Evolutionary conservation across 2,113 vertebrate genomes (phyloP).

Genomic region (Redunca redunca): DNA sequence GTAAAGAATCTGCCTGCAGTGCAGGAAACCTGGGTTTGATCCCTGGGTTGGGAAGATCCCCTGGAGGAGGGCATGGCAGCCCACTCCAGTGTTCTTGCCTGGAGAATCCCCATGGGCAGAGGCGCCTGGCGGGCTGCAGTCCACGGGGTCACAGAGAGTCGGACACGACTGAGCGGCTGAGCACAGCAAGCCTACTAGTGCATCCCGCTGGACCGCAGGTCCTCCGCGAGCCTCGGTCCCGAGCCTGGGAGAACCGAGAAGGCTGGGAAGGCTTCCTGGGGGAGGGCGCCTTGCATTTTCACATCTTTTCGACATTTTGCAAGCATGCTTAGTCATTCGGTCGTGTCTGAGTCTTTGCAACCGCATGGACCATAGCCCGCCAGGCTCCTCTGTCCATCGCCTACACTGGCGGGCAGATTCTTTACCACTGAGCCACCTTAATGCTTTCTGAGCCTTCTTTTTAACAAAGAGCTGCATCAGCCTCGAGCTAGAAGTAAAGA

Average conservation of each 20-base stretch:
- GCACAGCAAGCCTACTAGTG: not conserved
- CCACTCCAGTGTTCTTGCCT: not conserved
- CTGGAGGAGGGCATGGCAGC: too few species aligned
- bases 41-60: too few species aligned
- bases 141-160: not conserved
- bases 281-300: not conserved
- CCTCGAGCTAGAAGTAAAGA: not conserved
- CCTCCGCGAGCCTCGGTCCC: rapidly evolving
- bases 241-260: not conserved
- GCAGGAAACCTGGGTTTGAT: too few species aligned
- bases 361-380: not conserved
- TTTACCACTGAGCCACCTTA: not conserved
- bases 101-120: not conserved
- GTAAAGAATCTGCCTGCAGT: too few species aligned
- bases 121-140: not conserved
- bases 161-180: rapidly evolving
- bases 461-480: too few species aligned
- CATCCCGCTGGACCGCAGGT: rapidly evolving
- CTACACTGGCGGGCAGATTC: not conserved
- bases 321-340: not conserved
- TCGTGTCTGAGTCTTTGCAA: not conserved
- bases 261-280: not conserved
- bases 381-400: not conserved
- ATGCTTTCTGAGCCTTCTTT: not conserved
- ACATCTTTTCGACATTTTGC: not conserved